A percentile compares a stretch with the other conserved stretches of the same genome.
Evolutionary conservation across 2,113 vertebrate species (phyloP).

Genomic region (Mesocricetus auratus): DNA sequence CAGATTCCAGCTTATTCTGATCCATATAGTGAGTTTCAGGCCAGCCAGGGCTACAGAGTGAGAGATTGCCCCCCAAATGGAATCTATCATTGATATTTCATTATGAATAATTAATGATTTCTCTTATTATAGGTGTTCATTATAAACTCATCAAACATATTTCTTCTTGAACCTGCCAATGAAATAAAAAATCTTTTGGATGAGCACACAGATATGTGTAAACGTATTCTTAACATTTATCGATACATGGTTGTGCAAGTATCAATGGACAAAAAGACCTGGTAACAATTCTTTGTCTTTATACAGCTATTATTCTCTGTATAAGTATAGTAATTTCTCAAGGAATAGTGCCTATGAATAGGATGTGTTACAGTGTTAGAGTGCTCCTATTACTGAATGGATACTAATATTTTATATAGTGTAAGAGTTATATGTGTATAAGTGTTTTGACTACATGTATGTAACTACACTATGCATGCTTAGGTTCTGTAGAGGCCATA

Average conservation of each 20-base stretch:
- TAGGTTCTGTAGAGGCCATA: background rate
- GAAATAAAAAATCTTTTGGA: constrained; percentile 96
- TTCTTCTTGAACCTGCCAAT: constrained; percentile 97
- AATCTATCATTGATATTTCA: constrained; percentile 52
- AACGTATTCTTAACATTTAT: constrained; percentile 99
- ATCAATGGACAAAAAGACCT: constrained; percentile 99
- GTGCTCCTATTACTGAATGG: constrained; percentile 29
- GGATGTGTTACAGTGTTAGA: background rate
- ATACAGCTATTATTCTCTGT: constrained; percentile 30
- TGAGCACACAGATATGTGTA: constrained; percentile 99
- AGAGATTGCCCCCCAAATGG: background rate
- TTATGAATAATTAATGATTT: constrained; percentile 63
- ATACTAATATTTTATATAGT: constrained; percentile 18
- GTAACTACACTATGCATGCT: background rate
- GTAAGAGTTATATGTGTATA: background rate
- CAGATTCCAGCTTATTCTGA: background rate
- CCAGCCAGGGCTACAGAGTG: background rate
- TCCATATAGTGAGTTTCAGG: background rate
- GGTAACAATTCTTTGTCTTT: constrained; percentile 88
- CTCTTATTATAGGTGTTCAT: constrained; percentile 93
- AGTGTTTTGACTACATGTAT: no score
- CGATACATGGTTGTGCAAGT: constrained; percentile 99
- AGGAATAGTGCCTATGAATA: background rate
- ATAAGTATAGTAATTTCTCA: constrained; percentile 45
- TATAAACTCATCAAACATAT: constrained; percentile 97